Base-by-base conservation (phyloP, 23 tunicate genomes). In the Ascidia mentula region DNA sequence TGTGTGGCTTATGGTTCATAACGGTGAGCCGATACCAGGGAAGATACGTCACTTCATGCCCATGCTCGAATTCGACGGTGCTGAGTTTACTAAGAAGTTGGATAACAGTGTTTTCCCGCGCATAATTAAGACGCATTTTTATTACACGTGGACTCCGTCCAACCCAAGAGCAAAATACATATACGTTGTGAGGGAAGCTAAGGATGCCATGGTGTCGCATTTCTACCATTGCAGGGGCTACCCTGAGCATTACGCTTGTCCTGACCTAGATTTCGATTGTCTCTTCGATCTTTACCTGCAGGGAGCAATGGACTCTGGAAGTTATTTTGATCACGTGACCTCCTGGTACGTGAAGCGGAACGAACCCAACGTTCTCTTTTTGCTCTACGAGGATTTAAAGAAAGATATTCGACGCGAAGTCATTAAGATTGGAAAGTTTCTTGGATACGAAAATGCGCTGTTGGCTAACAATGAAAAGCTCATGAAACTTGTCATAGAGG, bases 41-140 rank as follows among this genome's bases (percentile, higher is more conserved):
- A 46, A 45, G 9, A 40, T 85, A 40, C 45, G 79, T 9, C 13
- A 87, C 1, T 31, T 24, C 36, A 87, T 81, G 35, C 86, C 91
- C 1, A 83, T 81, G 86, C 80, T 87, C 22, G 91, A 87, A 72
- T 87, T 87, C 34, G 86, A 87, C 35, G 91, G 81, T 6, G 75
- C 46, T 8, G 78, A 71, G 8, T 72, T 24, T 0, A 28, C 30
- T 0, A 13, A 72, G 31, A 30, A 30, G 17, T 24, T 69, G 20
- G 69, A 69, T 32, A 37, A 46, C 71, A 45, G 5, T 20, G 70
- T 26, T 45, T 77, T 40, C 40, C 76, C 84, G 6, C 36, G 84
- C 18, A 80, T 80, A 33, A 65, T 80, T 6, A 80, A 80, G 69
- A 46, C 76, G 36, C 88, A 77, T 40, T 60, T 78, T 8, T 83